Evolutionary conservation across 2,888 invertebrate species (phyloP), one percentile per base, ranked within the genome.

Genomic region (Stictocephala bisonia): DNA sequence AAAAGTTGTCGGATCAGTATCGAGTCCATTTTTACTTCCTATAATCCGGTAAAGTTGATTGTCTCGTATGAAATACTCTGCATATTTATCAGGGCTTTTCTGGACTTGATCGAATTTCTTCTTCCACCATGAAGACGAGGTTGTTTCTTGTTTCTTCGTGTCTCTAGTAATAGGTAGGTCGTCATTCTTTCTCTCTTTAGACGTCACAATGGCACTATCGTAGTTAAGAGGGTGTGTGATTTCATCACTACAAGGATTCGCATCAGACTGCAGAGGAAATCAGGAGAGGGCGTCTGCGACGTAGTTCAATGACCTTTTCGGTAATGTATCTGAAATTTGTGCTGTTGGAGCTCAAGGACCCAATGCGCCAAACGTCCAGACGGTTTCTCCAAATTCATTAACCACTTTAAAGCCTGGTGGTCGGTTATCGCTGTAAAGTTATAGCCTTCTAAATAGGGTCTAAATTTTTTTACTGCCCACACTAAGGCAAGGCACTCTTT

Each of bases 401-500:
- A 27, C 51, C 51, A 51, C 35, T 11, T 7, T 70, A 9, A 79
- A 26, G 80, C 78, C 79, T 0, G 58, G 22, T 1, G 80, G 27
- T 68, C 44, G 1, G 68, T 68, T 2, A 68, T 11, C 2, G 68
- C 68, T 6, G 20, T 29, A 22, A 56, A 31, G 74, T 77, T 22
- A 58, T 53, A 26, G 78, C 79, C 80, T 40, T 80, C 78, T 0
- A 80, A 6, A 40, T 80, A 80, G 0, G 73, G 72, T 15, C 80
- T 50, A 31, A 77, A 79, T 40, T 77, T 78, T 2, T 70, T 66
- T 6, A 80, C 73, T 0, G 76, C 75, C 77, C 78, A 80, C 0
- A 79, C n/a, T 0, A 80, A 75, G 0, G 79, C 79, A 0, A 80
- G 74, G 31, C 79, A 80, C 44, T 81, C 79, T 29, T 60, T 71